These are phyloP conservation scores for Fragum fragum DNA, from an alignment of 2,888 invertebrate species.

Conservation along the genomic window DNA sequence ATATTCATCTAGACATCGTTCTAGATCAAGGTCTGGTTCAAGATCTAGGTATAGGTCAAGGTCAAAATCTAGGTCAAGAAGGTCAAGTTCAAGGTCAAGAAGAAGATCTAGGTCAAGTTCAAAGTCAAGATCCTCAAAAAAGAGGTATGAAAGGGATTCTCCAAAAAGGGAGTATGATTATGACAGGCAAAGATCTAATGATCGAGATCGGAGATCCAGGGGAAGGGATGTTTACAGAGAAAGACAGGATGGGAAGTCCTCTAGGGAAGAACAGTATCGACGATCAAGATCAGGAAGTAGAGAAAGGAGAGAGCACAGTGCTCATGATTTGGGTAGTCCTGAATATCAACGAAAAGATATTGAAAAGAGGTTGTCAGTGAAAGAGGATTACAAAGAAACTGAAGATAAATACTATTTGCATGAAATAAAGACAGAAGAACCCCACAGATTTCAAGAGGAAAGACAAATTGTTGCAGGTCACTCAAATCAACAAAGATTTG, in stretches of 20 bases:
- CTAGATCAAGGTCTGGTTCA: slow-evolving; percentile 40
- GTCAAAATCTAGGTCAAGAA: slow-evolving; percentile 7
- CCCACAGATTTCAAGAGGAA: background rate
- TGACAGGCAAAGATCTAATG: slow-evolving; percentile 2
- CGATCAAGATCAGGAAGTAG: background rate
- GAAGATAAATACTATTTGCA: background rate
- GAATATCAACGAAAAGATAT: background rate
- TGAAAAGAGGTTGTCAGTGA: background rate
- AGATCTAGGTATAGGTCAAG: slow-evolving; percentile 15
- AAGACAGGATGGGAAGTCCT: background rate
- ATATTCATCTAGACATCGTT: background rate
- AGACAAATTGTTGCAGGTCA: background rate
- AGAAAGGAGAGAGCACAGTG: background rate
- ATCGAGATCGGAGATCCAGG: background rate
- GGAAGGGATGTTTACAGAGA: background rate
- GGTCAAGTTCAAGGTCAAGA: slow-evolving; percentile 21
- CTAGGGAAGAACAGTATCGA: background rate
- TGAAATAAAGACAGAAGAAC: background rate
- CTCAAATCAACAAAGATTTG: background rate
- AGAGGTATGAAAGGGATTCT: background rate
- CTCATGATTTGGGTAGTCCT: background rate
- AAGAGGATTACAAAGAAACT: background rate
- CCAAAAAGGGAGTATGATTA: background rate
- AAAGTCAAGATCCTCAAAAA: background rate
- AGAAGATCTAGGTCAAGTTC: slow-evolving; percentile 27